Base-by-base conservation (phyloP, 2,797 vertebrate genomes). In the Crocodylus rhombifer region DNA sequence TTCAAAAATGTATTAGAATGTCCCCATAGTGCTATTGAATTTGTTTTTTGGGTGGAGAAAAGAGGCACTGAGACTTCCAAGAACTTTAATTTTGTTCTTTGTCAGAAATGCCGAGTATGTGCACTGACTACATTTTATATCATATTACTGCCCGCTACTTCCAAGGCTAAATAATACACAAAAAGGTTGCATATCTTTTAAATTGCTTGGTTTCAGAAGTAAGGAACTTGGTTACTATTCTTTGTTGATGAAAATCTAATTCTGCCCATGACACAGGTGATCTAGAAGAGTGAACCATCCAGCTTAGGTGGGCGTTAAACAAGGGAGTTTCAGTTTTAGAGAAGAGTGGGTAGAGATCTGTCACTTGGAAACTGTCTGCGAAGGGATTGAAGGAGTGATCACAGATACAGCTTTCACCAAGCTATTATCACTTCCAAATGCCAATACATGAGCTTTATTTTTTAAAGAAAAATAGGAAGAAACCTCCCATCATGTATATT, bases 61-160 rank as follows among this genome's bases (percentile, higher is more conserved):
- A 51, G 42, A 51, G 42, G 42, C 42, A 51, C 42, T 51, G 42
- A 51, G 64, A 55, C 77, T 33, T 15, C 12, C 1, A 2, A 13
- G 69, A 51, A 51, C 5, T 21, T 67, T 57, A 20, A 9, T 79
- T 93, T 71, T 58, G 10, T 9, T 63, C 12, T 78, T 75, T 42
- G 51, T 51, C 60, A 42, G 2, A 2, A 71, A 1, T 20, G 10
- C 14, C 56, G 55, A 65, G 5, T 21, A n/a, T 0, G 0, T 78
- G 9, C 4, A 73, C 65, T 75, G 4, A 25, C 91, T 56, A 21
- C 1, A 0, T 58, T 82, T 80, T 86, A 0, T 80, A 7, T 78
- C 33, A 26, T 75, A 0, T 15, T 56, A n/a, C 18, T 79, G 42
- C 42, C 42, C 9, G 9, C 21, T 76, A 10, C 82, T 33, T 84